Evolutionary conservation across 2,113 vertebrate species (phyloP).

Genomic region (Rynchops niger): DNA sequence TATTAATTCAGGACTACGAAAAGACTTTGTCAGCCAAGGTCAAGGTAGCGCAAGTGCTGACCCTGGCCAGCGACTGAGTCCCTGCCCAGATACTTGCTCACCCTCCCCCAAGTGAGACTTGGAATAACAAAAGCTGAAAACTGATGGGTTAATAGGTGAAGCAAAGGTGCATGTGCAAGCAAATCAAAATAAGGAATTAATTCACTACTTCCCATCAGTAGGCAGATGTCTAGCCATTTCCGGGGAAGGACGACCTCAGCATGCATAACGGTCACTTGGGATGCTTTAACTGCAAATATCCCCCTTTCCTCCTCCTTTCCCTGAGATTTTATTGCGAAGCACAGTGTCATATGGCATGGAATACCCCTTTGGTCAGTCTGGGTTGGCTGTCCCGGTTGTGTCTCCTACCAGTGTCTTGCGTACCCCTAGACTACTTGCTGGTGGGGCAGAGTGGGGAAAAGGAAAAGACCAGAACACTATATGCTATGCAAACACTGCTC

Average conservation of each 20-base stretch:
- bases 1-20: background rate
- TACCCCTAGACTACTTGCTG: background rate
- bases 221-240: background rate
- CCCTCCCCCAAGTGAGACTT: no score
- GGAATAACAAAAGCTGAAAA: background rate
- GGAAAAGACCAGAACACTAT: fast-evolving
- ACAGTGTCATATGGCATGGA: background rate
- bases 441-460: background rate
- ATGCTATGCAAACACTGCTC: background rate
- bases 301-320: background rate
- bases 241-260: background rate
- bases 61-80: background rate
- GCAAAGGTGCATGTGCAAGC: background rate
- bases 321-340: background rate
- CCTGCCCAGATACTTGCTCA: background rate
- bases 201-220: background rate
- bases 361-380: background rate
- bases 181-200: background rate
- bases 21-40: background rate
- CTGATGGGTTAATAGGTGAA: background rate
- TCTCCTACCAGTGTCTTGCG: background rate
- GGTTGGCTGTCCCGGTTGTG: background rate
- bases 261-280: background rate
- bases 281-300: background rate
- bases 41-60: background rate